Conservation (phyloP, 2,797 vertebrate species). For the Delichon dasypus region DNA sequence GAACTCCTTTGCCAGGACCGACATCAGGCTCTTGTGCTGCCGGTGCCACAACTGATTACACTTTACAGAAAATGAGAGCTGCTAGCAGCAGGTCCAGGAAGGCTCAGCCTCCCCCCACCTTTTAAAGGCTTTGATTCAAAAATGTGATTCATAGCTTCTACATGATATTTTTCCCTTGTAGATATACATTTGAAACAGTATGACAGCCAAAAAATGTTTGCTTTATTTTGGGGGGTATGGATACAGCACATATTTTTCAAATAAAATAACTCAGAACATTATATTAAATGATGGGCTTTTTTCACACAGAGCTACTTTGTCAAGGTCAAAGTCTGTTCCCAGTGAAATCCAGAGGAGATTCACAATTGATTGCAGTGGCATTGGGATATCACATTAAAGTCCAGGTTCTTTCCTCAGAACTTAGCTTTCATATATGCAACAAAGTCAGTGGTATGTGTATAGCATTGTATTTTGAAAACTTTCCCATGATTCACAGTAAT, state of each 20-base stretch:
- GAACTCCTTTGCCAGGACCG: background rate
- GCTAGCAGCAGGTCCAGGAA: background rate
- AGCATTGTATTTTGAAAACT: background rate
- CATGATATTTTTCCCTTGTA: background rate
- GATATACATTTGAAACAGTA: background rate
- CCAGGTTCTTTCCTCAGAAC: background rate
- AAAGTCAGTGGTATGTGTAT: background rate
- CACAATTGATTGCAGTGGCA: background rate
- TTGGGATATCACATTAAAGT: background rate
- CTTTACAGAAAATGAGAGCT: background rate
- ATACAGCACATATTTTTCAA: background rate
- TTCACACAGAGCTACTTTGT: background rate
- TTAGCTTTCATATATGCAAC: background rate
- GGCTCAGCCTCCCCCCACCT: background rate
- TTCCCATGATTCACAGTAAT: background rate
- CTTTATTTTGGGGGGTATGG: background rate
- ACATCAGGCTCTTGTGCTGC: background rate
- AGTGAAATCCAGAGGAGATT: background rate
- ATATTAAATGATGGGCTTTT: background rate
- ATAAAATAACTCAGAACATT: background rate
- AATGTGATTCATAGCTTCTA: background rate
- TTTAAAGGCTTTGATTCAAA: background rate
- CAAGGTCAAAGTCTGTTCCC: background rate
- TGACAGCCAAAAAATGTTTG: background rate
- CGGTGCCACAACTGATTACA: conserved; percentile 16